A percentile compares a stretch with the other conserved stretches of the same genome.
Evolutionary conservation across 1,140 invertebrate species (phyloP).

Genomic region (Microplitis demolitor): DNA sequence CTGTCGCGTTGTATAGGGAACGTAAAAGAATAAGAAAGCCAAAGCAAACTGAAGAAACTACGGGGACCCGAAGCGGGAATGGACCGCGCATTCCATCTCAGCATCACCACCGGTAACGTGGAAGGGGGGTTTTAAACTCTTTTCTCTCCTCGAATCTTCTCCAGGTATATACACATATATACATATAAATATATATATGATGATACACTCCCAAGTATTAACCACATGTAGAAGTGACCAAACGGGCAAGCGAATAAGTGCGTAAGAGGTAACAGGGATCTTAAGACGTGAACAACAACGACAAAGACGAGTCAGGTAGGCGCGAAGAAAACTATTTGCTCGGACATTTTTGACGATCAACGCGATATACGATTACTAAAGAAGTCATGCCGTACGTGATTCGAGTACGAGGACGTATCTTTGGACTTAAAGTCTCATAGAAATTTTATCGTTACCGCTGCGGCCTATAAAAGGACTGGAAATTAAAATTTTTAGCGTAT

Average conservation of each 20-base stretch:
- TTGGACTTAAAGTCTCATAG: background rate
- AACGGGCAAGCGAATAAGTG: background rate
- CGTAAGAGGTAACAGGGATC: constrained; percentile 12
- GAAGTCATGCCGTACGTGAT: constrained; percentile 51
- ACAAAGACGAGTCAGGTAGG: constrained; percentile 27
- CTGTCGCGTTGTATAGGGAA: background rate
- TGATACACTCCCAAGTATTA: background rate
- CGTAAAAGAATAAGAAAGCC: background rate
- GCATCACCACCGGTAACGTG: constrained; percentile 29
- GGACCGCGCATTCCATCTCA: constrained; percentile 15
- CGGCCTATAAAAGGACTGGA: background rate
- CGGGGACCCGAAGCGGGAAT: background rate
- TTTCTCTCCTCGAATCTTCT: background rate
- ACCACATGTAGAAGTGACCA: background rate
- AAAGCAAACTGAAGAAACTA: background rate
- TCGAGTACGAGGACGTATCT: constrained; percentile 30
- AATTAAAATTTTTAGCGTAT: background rate
- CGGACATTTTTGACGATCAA: constrained; percentile 42
- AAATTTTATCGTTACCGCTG: constrained; percentile 48
- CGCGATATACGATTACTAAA: constrained; percentile 51
- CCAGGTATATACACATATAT: too few species aligned
- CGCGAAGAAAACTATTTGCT: constrained; percentile 52
- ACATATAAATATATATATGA: background rate
- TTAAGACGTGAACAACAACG: background rate
- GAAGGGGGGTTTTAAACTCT: constrained; percentile 11